Evolutionary conservation across 1,140 invertebrate genomes (phyloP), one percentile per base, ranked within the genome.

Genomic region (Geopemphigus sp.): DNA sequence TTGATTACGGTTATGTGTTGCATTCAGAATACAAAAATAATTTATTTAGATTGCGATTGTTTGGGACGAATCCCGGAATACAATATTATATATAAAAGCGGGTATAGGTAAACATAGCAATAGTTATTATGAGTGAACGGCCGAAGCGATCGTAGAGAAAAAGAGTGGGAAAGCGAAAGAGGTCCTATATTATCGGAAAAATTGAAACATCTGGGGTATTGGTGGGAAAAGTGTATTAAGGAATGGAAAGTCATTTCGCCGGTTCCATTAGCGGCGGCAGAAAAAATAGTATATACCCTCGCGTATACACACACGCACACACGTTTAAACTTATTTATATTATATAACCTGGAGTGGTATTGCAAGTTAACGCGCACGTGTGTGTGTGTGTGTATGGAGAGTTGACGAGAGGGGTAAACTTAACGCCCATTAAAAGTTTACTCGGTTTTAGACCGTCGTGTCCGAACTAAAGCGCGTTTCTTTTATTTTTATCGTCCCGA

Each of bases 351-450:
- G 45, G 6, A 70, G 66, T 70, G 66, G 66, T 70, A 5, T 45
- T 19, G 8, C 47, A 8, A 39, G 32, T 39, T 39, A 39, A 3
- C 19, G 66, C 14, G 24, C 17, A 32, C 24, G 8, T 5, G 22
- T 26, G 14, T 39, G 32, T 10, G 24, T 26, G 68, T n/a, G 6
- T 29, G 15, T 11, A 22, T 8, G 32, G 8, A 39, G 32, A 3
- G 32, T 39, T 8, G n/a, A n/a, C n/a, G n/a, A n/a, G n/a, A n/a
- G 32, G 74, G 22, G 15, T 72, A 22, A 50, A 78, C 74, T 78
- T 78, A 63, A 63, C 56, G 74, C 57, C 74, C 74, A 63, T 78
- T 78, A 78, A 78, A 78, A 78, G 57, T 78, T 78, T 61, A 50
- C 57, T 32, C 73, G 57, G 56, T 76, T 12, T 76, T 76, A 59